A percentile compares a stretch with the other conserved stretches of the same genome.
phyloP scores from a whole-genome alignment of 2,888 invertebrate genomes.

The Euphydryas editha region DNA sequence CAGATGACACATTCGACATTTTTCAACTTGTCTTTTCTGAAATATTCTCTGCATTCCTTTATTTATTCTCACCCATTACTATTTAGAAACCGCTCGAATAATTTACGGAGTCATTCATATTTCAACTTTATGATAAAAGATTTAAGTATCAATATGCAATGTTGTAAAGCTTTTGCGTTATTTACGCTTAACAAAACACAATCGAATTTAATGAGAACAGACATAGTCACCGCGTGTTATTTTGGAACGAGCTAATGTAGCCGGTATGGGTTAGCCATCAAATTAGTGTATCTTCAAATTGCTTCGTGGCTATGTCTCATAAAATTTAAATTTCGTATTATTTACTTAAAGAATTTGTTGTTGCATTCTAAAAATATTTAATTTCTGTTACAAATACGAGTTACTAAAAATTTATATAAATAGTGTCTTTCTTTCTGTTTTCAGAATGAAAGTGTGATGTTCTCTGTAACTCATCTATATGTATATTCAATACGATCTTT shows the following conservation, averaged over 20 bases:
- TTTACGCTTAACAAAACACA: constrained; percentile 50
- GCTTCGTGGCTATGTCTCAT: constrained; percentile 18
- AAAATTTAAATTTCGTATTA: background rate
- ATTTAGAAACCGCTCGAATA: constrained; percentile 51
- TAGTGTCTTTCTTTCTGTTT: no score
- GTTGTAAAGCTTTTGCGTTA: constrained; percentile 24
- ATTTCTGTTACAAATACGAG: no score
- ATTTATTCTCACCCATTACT: constrained; percentile 64
- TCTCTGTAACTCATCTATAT: no score
- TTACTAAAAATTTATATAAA: no score
- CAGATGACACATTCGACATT: constrained; percentile 84
- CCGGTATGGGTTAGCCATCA: constrained; percentile 61
- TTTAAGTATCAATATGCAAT: constrained; percentile 46
- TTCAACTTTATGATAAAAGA: constrained; percentile 49
- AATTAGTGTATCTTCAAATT: constrained; percentile 51
- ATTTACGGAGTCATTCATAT: constrained; percentile 39
- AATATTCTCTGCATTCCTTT: constrained; percentile 60
- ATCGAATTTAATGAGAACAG: constrained; percentile 65
- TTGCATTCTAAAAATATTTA: background rate
- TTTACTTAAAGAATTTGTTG: background rate
- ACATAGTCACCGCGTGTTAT: constrained; percentile 62
- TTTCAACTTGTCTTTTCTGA: constrained; percentile 82
- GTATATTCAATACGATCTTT: no score
- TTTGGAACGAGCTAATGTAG: constrained; percentile 62
- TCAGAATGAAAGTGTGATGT: no score